phyloP scores from a whole-genome alignment of 1,140 invertebrate species.

The Fragariocoptes setiger region DNA sequence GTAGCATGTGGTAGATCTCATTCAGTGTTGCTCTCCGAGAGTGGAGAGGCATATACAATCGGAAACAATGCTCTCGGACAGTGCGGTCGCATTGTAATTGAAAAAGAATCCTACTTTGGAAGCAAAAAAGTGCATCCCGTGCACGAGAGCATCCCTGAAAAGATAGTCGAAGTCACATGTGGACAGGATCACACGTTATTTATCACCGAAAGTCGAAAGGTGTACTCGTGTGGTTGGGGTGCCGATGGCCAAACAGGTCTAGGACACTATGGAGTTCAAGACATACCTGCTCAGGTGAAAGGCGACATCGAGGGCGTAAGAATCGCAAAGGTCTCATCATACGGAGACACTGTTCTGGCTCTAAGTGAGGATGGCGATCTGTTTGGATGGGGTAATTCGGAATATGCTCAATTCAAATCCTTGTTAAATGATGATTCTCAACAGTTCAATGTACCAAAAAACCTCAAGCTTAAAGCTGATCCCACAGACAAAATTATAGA shows the following conservation, averaged over 20 bases:
- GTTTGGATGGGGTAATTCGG: slow-evolving; percentile 88
- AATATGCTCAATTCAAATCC: slow-evolving; percentile 46
- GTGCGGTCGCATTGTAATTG: slow-evolving; percentile 48
- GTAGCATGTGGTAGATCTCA: slow-evolving; percentile 60
- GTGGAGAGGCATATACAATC: slow-evolving; percentile 38
- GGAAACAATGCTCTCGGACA: slow-evolving; percentile 83
- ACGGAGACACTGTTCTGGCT: slow-evolving; percentile 57
- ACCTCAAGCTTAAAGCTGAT: slow-evolving; percentile 26
- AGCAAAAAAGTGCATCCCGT: slow-evolving; percentile 32
- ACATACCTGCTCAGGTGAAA: slow-evolving; percentile 18
- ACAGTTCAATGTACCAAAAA: slow-evolving; percentile 25
- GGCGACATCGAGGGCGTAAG: slow-evolving; percentile 56
- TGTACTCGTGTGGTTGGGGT: slow-evolving; percentile 68
- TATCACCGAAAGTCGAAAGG: slow-evolving; percentile 38
- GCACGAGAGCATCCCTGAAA: slow-evolving; percentile 13
- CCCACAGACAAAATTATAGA: slow-evolving; percentile 34
- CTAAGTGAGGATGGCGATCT: slow-evolving; percentile 61
- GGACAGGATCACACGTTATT: slow-evolving; percentile 63
- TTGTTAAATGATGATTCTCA: slow-evolving; percentile 12
- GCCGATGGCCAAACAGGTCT: slow-evolving; percentile 75
- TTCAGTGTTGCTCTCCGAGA: slow-evolving; percentile 38
- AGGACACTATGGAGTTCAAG: slow-evolving; percentile 28
- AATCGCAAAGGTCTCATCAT: slow-evolving; percentile 42
- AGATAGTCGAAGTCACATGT: slow-evolving; percentile 25
- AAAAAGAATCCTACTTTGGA: slow-evolving; percentile 35